Evolutionary conservation across 2,113 vertebrate genomes (phyloP).

Genomic region (Ptilorrhoa leucosticta): DNA sequence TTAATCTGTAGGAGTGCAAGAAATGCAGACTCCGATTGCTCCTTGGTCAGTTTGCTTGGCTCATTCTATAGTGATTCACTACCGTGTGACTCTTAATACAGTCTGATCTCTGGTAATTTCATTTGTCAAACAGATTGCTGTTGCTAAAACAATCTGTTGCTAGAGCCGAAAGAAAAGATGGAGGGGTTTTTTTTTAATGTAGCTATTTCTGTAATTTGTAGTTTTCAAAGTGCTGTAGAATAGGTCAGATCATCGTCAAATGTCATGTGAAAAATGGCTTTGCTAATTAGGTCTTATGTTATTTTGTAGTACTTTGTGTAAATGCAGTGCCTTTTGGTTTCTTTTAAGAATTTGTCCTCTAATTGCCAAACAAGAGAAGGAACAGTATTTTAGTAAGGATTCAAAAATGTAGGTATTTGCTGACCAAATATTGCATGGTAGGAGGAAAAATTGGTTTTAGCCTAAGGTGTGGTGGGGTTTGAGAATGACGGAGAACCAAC

Average conservation of each 20-base stretch:
- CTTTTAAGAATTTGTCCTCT: not conserved
- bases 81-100: not conserved
- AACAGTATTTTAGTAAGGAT: not conserved
- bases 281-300: not conserved
- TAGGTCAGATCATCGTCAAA: not conserved
- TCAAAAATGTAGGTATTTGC: not conserved
- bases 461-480: not conserved
- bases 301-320: not conserved
- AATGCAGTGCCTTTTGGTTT: accelerated
- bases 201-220: not conserved
- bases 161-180: not conserved
- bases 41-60: not conserved
- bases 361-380: not conserved
- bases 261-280: not conserved
- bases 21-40: not conserved
- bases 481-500: not conserved
- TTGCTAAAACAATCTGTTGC: constrained; percentile 10
- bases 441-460: not conserved
- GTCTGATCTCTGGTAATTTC: not conserved
- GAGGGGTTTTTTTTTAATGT: not conserved
- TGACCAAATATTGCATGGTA: not conserved
- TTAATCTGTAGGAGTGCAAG: not conserved
- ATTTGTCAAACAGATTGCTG: not conserved
- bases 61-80: not conserved
- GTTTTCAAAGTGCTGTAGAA: not conserved